Evolutionary conservation across 2,113 vertebrate genomes (phyloP), one percentile per base, ranked within the genome.

Genomic region (Tonatia bakeri): DNA sequence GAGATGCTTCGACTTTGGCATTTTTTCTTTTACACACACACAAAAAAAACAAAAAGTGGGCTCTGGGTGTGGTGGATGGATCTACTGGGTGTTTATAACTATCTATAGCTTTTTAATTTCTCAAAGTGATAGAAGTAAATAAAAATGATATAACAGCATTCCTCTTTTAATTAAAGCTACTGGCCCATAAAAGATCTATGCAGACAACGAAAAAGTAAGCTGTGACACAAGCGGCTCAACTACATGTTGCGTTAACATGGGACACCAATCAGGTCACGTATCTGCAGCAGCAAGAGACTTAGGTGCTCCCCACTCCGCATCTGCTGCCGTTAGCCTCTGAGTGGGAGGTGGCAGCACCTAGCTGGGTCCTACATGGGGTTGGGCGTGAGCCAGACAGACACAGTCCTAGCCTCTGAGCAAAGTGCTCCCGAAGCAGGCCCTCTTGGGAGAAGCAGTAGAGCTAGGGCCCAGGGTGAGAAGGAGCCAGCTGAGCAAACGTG

Each of bases 211-310:
- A 40, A 38, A 54, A 28, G 24, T 45, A 26, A 73, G 43, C 5
- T 28, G 26, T 65, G 45, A 64, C n/a, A 50, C 26, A 65, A 50
- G 59, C 0, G 0, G 36, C 26, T 26, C 43, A 31, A 43, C 50
- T 15, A 1, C n/a, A 20, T 16, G 20, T 70, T 85, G 59, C 1
- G 11, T n/a, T 26, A 36, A 31, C 1, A 2, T 10, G 15, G 10
- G 52, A 17, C 36, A 20, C 52, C 26, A 2, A 13, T 31, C 20
- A 33, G 90, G 45, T 14, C 20, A 16, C 1, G 4, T 11, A 26
- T 26, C 36, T 38, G 67, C 6, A 2, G 36, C 52, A 72, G 38
- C 65, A 47, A 38, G 65, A 36, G 40, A 47, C 79, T 61, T 64
- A 40, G 59, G 59, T 65, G 38, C 6, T 14, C 4, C 40, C 64